phyloP scores from a whole-genome alignment of 2,113 vertebrate species.

The Rhinopomastus cyanomelas region DNA sequence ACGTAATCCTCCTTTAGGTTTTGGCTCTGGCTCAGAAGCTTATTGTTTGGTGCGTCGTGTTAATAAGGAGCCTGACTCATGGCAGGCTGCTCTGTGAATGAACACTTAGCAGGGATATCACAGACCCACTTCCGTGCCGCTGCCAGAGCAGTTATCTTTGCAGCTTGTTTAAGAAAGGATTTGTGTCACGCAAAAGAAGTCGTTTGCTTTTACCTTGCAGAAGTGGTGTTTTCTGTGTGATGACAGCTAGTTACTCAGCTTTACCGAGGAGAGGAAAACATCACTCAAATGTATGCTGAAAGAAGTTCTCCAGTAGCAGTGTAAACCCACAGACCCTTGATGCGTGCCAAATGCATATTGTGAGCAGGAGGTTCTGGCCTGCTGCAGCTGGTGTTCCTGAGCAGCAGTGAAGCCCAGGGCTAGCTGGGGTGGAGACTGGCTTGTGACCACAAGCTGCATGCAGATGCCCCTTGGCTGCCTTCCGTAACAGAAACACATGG shows the following conservation, averaged over 20 bases:
- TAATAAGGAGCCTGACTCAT: constrained; percentile 2
- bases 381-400: background rate
- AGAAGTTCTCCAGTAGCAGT: background rate
- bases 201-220: background rate
- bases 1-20: background rate
- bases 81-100: background rate
- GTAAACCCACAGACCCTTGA: background rate
- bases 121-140: background rate
- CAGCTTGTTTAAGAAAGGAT: background rate
- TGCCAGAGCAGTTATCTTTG: background rate
- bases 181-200: background rate
- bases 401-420: background rate
- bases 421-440: background rate
- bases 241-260: background rate
- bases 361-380: background rate
- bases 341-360: rapidly evolving
- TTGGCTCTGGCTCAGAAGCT: background rate
- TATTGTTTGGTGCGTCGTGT: background rate
- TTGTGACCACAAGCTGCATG: background rate
- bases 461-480: background rate
- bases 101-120: constrained; percentile 1
- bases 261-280: background rate
- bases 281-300: background rate
- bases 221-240: background rate
- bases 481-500: background rate